Conservation (phyloP, 2,888 invertebrate species). For the Phyto melanocephala region DNA sequence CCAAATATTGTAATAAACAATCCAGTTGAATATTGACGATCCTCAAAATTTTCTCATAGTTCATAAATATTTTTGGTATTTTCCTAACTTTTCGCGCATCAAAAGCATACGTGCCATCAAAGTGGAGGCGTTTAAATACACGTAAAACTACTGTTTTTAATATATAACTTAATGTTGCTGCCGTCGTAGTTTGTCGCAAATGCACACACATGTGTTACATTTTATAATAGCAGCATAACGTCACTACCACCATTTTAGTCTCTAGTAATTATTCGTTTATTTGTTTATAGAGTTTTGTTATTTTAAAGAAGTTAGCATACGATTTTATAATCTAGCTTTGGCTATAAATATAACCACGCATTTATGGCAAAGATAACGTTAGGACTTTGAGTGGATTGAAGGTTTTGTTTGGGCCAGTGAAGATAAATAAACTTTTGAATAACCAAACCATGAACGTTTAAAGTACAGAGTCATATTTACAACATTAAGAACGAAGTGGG, state of each 20-base stretch:
- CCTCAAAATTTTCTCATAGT: too few species aligned
- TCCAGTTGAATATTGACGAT: too few species aligned
- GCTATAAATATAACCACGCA: conserved; percentile 55
- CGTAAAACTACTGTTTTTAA: conserved; percentile 6
- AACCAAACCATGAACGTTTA: too few species aligned
- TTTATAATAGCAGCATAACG: background rate
- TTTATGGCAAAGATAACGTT: conserved; percentile 11
- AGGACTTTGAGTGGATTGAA: background rate
- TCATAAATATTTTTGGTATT: too few species aligned
- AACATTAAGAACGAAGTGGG: too few species aligned
- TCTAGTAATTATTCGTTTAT: background rate
- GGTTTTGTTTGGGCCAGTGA: background rate
- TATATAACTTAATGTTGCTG: background rate
- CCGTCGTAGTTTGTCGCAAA: too few species aligned
- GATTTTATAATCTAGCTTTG: conserved; percentile 45
- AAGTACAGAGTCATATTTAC: too few species aligned
- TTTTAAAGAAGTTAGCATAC: conserved; percentile 50
- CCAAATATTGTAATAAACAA: too few species aligned
- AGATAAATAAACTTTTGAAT: background rate
- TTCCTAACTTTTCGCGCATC: too few species aligned
- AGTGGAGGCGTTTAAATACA: conserved; percentile 45
- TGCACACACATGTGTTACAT: background rate
- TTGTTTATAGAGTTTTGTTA: conserved; percentile 5
- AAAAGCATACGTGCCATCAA: conserved; percentile 37
- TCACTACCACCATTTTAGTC: too few species aligned